Evolutionary conservation across 2,888 invertebrate species (phyloP).

Genomic region (Lysandra bellargus): DNA sequence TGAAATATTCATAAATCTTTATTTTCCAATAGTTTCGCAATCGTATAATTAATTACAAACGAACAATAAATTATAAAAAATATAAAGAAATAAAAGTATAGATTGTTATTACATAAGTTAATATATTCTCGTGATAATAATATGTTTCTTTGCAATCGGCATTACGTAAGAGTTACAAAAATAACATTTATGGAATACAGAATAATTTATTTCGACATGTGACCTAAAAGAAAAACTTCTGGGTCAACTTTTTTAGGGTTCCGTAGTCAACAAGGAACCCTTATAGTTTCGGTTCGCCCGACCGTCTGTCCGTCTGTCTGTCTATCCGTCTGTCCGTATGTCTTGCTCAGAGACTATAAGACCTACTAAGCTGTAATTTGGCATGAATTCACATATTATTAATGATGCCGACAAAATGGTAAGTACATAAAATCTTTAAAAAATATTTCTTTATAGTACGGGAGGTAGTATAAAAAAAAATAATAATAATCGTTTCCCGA

Average conservation of each 20-base stretch:
- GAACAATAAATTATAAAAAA: background rate
- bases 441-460: too few relatives aligned
- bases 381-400: too few relatives aligned
- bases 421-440: too few relatives aligned
- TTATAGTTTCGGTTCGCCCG: too few relatives aligned
- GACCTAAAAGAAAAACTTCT: conserved; percentile 6
- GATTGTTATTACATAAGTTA: background rate
- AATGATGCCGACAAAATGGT: too few relatives aligned
- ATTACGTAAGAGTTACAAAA: conserved; percentile 27
- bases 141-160: background rate
- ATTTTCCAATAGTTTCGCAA: background rate
- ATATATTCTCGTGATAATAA: background rate
- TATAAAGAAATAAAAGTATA: background rate
- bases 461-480: too few relatives aligned
- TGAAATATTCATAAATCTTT: background rate
- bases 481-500: too few relatives aligned
- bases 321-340: too few relatives aligned
- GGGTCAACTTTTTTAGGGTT: conserved; percentile 11
- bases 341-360: too few relatives aligned
- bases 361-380: too few relatives aligned
- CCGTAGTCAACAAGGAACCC: too few relatives aligned
- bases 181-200: conserved; percentile 19
- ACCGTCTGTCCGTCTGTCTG: too few relatives aligned
- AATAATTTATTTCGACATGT: conserved; percentile 28
- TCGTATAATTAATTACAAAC: background rate